These are phyloP conservation scores for Passer montanus DNA, from an alignment of 2,113 vertebrate genomes.

Conservation along the genomic window DNA sequence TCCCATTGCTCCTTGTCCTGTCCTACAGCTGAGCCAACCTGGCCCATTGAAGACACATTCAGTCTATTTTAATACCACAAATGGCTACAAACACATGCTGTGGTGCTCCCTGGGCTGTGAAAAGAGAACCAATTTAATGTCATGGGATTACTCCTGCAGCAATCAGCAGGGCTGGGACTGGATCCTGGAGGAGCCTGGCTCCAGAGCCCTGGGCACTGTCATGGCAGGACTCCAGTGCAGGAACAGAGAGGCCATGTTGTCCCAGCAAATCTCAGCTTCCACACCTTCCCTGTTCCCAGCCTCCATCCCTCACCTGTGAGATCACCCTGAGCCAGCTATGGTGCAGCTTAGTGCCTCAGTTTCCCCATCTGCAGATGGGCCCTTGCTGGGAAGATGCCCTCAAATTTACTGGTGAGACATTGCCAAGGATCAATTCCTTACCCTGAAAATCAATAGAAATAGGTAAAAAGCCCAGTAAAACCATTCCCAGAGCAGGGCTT, in stretches of 20 bases:
- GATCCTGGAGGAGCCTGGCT: not conserved
- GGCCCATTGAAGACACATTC: not conserved
- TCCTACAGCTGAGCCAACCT: not conserved
- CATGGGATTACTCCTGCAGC: not conserved
- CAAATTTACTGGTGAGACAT: not conserved
- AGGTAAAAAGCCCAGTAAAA: not conserved
- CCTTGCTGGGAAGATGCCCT: not conserved
- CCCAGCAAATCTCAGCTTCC: not conserved
- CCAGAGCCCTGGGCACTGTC: not conserved
- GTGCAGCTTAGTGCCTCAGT: not conserved
- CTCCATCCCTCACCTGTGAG: not conserved
- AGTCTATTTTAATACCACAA: not conserved
- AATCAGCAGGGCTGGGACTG: not conserved
- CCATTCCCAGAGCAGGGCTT: not conserved
- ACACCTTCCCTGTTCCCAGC: not conserved
- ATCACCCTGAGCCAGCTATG: not conserved
- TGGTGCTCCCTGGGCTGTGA: not conserved
- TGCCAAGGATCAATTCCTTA: not conserved
- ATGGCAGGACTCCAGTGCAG: not conserved
- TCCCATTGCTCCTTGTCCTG: not conserved
- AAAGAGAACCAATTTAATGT: not conserved
- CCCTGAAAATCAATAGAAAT: not conserved
- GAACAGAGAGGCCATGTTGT: not conserved
- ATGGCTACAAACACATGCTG: not conserved
- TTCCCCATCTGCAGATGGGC: not conserved